A percentile compares a stretch with the other conserved stretches of the same genome.
phyloP scores from a whole-genome alignment of 2,113 vertebrate species.

The Patagioenas fasciata region DNA sequence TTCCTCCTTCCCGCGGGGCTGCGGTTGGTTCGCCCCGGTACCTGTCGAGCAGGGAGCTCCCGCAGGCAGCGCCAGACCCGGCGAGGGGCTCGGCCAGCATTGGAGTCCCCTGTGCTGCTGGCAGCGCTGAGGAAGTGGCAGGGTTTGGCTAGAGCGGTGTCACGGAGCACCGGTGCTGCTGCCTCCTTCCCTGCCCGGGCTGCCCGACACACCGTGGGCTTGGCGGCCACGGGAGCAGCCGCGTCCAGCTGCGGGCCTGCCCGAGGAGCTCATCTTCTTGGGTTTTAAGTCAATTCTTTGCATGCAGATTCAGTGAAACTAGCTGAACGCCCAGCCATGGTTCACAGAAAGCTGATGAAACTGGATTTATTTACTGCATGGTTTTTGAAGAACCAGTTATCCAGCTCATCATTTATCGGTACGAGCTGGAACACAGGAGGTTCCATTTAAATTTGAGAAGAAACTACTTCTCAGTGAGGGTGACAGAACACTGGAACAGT shows the following conservation, averaged over 20 bases:
- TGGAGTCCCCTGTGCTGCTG: too few species aligned
- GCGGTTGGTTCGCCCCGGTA: too few species aligned
- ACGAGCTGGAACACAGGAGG: rapidly evolving
- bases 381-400: too few species aligned
- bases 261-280: rapidly evolving
- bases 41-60: neutral
- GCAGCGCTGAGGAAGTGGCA: too few species aligned
- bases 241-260: neutral
- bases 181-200: neutral
- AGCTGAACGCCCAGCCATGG: neutral
- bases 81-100: too few species aligned
- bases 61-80: rapidly evolving
- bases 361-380: rapidly evolving
- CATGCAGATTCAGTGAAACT: rapidly evolving
- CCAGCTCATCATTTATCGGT: rapidly evolving
- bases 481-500: too few species aligned
- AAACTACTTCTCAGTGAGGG: too few species aligned
- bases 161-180: rapidly evolving
- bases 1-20: too few species aligned
- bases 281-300: neutral
- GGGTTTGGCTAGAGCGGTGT: rapidly evolving
- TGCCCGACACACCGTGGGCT: neutral
- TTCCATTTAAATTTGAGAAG: too few species aligned
- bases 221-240: neutral
- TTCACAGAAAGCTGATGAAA: rapidly evolving